Percentiles rank a stretch among this genome's conserved stretches.
Conservation (phyloP, 2,113 vertebrate species). For the Siniperca knerii region DNA sequence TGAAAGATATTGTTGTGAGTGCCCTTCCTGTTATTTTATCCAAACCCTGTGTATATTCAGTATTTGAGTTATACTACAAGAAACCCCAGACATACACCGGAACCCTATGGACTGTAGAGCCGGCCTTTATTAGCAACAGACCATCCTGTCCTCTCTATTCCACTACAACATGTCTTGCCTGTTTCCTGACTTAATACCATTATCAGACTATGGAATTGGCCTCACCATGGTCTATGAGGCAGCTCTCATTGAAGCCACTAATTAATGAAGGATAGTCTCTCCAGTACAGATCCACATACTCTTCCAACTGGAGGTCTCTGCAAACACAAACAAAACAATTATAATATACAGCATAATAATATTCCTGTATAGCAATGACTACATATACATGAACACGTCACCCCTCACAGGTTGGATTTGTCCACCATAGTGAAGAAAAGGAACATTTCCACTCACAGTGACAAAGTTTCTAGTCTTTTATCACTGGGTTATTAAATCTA, state of each 20-base stretch:
- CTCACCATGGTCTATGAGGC: constrained; percentile 91
- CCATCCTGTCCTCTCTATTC: neutral
- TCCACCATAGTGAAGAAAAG: neutral
- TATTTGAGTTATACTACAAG: neutral
- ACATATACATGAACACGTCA: neutral
- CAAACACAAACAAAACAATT: constrained; percentile 56
- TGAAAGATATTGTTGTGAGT: neutral
- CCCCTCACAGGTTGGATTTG: neutral
- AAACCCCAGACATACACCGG: neutral
- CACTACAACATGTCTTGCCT: constrained; percentile 25
- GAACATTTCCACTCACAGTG: neutral
- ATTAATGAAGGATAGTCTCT: constrained; percentile 94
- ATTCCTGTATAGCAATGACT: neutral
- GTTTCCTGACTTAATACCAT: constrained; percentile 55
- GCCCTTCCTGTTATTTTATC: neutral
- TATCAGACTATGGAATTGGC: constrained; percentile 20
- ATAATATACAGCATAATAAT: neutral
- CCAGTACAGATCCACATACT: constrained; percentile 95
- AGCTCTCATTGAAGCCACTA: constrained; percentile 88
- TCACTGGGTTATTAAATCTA: neutral
- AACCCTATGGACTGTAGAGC: neutral
- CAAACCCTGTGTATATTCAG: neutral
- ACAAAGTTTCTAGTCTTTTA: neutral
- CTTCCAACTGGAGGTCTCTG: constrained; percentile 93
- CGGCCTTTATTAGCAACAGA: constrained; percentile 7